Base-by-base conservation (phyloP, 1,140 invertebrate genomes). In the Heliothis virescens region DNA sequence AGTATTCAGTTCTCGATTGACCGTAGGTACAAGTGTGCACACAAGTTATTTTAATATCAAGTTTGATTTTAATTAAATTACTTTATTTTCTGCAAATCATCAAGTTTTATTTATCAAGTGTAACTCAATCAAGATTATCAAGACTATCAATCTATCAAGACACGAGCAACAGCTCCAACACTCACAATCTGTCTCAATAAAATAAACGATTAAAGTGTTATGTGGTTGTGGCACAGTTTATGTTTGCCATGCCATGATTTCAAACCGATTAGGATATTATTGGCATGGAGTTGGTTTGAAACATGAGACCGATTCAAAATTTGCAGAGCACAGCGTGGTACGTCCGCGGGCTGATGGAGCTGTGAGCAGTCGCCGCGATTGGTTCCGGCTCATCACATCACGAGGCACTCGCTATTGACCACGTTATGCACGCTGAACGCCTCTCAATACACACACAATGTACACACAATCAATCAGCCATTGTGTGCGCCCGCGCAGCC, bases 401-500 rank as follows among this genome's bases (percentile, higher is more conserved):
- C 13, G 21, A 21, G 26, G 13, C 57, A 29, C n/a, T 21, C 18
- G 21, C 26, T 21, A 59, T 59, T 59, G 57, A 59, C 13, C 57
- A 59, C 57, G 13, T 59, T 26, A 59, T 13, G 57, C 57, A 59
- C 21, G 57, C 57, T 12, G 18, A 34, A 34, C 3, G 57, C 26
- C 57, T 59, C 21, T 55, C 53, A 9, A 16, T 55, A 55, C 57
- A 18, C 57, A 13, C 55, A 15, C 18, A 59, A 59, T 59, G 34
- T 57, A 18, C 16, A 67, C 63, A 71, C 67, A 53, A 52, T 71
- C 72, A 75, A 75, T 75, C 72, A 62, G 12, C 12, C 41, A 62
- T 50, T 75, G 57, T 75, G 34, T 41, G 55, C 71, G 53, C n/a
- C 71, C 29, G 53, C 69, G 69, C 69, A 47, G 15, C 57, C 16